Base-by-base conservation (phyloP, 2,888 invertebrate species). In the Ophion obscuratus region DNA sequence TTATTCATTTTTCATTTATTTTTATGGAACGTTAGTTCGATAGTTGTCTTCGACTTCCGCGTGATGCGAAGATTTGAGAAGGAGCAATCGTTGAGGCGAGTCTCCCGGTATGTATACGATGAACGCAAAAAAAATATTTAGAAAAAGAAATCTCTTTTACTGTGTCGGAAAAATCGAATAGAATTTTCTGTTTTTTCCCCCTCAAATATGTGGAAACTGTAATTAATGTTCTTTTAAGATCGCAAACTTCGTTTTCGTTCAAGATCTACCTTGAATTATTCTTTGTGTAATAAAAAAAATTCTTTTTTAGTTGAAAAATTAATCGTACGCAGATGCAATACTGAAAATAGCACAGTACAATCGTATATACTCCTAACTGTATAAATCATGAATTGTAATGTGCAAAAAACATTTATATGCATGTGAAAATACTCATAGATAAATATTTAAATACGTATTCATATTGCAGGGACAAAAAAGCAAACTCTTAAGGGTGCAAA, bases 101-200 rank as follows among this genome's bases (percentile, higher is more conserved):
- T 82, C 79, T 76, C 53, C 40, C 53, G 75, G 82, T 85, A 85
- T 57, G 82, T 85, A 82, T 85, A 66, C 24, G 66, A 71, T 2
- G 14, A 57, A 68, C 11, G 9, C 11, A 10, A 67, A 17, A 24
- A 24, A 40, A n/a, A 73, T 14, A 83, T 82, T 14, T 40, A 6
- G 70, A 53, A 27, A 24, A 24, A 68, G 11, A 68, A 11, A 47
- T 53, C 14, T 53, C 14, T 31, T 31, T 4, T 7, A 53, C 17
- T 14, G 53, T 17, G 17, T 17, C 27, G 44, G 73, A 87, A 24
- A 66, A 27, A 44, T 70, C 11, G n/a, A 81, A 74, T 2, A 66
- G 31, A 44, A 47, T 17, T 11, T 2, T 67, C 1, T 10, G 20
- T 44, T 47, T 70, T 47, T 47, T 27, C 17, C 14, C 47, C 6